Base-by-base conservation (phyloP, 2,797 vertebrate genomes). In the Rhincodon typus region DNA sequence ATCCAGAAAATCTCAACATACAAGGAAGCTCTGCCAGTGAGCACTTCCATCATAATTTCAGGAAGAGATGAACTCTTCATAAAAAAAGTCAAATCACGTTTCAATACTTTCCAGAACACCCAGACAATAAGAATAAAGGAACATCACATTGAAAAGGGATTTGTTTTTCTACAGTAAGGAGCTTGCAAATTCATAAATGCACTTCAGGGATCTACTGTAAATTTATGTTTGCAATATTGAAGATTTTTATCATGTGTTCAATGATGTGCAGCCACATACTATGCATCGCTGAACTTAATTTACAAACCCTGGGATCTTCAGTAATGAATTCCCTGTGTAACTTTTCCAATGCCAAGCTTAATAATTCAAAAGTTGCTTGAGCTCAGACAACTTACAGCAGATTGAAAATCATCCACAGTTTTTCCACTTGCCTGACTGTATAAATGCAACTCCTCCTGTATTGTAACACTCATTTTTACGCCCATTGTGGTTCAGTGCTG, bases 361-460 rank as follows among this genome's bases (percentile, higher is more conserved):
- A 95, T 95, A 95, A 95, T 95, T 95, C 94, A 95, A n/a, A 74
- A 77, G 70, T 95, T n/a, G 46, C 50, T 62, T 2, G 42, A 77
- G 30, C 46, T 53, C 94, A 77, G 27, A 70, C 94, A 77, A 77
- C 72, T 70, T 21, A 57, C 27, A 95, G 53, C 17, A 95, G 70
- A 77, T 95, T 95, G 70, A 77, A 57, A 77, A 95, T 95, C 46
- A 72, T 77, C 42, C 46, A n/a, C n/a, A 23, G 70, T 77, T 95
- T 95, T 95, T 95, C 70, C 94, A 77, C 94, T 57, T 95, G 94
- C 50, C 94, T 95, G 46, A 77, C 67, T 38, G 13, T 95, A n/a
- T 95, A 72, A 95, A 95, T 77, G 46, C 70, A n/a, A n/a, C n/a
- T n/a, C n/a, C n/a, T n/a, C n/a, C n/a, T n/a, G n/a, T n/a, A n/a